These are phyloP conservation scores for Drosophila cardini DNA, from an alignment of 1,140 invertebrate genomes.

Conservation along the genomic window DNA sequence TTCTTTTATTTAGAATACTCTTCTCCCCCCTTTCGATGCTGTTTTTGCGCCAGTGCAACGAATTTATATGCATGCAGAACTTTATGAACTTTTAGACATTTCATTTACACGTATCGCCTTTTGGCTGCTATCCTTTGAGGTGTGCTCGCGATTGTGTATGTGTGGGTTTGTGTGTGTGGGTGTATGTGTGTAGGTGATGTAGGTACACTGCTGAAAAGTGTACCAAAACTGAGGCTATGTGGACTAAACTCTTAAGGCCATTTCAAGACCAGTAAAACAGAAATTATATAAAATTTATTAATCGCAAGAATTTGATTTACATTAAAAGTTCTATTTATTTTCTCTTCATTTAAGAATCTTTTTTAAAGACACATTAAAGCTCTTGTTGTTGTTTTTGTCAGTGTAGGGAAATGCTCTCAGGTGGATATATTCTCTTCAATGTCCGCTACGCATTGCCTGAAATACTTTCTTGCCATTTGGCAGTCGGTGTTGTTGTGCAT, in stretches of 20 bases:
- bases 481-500: constrained; percentile 49
- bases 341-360: no score
- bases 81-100: constrained; percentile 50
- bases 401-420: neutral
- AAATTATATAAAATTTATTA: no score
- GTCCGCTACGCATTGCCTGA: constrained; percentile 61
- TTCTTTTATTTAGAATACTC: constrained; percentile 57
- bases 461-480: constrained; percentile 54
- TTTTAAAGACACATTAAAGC: no score
- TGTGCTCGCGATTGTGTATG: constrained; percentile 1
- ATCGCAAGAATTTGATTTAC: no score
- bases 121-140: constrained; percentile 20
- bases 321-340: no score
- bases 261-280: no score
- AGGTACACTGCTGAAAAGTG: no score
- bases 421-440: constrained; percentile 53
- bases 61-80: constrained; percentile 54
- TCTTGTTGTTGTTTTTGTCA: no score
- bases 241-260: no score
- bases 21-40: constrained; percentile 1
- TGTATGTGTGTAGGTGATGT: neutral
- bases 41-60: constrained; percentile 31
- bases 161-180: neutral
- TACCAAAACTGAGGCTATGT: no score
- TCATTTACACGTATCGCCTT: constrained; percentile 49